Base-by-base conservation (phyloP, 2,888 invertebrate species). In the Sepioteuthis lessoniana region DNA sequence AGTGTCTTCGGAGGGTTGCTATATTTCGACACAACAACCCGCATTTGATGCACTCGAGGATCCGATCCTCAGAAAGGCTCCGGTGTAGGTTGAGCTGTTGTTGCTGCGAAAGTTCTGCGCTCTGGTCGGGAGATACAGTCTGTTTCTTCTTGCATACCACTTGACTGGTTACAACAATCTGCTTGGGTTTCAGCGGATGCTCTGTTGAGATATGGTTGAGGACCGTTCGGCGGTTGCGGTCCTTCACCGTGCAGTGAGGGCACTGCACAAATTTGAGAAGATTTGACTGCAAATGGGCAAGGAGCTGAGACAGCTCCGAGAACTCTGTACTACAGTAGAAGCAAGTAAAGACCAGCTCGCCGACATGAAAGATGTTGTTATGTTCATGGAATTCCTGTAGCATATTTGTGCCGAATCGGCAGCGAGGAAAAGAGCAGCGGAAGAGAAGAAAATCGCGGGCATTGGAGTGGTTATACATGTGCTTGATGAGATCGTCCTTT, bases 101-200 rank as follows among this genome's bases (percentile, higher is more conserved):
- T 28, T 60, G 37, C 21, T 91, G 46, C 8, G 46, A 91, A 31
- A 37, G 19, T 50, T 47, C 50, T 38, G n/a, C 31, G 8, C 28
- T 50, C 35, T 37, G 47, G 37, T 93, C 60, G 4, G 91, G 91
- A 46, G 60, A 50, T 46, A n/a, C 21, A 8, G 93, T 50, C 37
- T 93, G 93, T 50, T 93, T 95, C 90, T 96, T 96, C 46, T 95
- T 95, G 93, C 96, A 96, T 5, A 96, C 95, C 37, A 96, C 95
- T 94, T 96, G 96, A 94, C 96, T 95, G 46, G 96, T 96, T 16
- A 96, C 96, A 42, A 95, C 95, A 16, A 96, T 95, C 94, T 96
- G 95, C 93, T 96, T 95, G 25, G 96, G 95, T 94, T 96, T 96
- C n/a, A 96, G 96, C 25, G 96, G 96, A 94, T 96, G 96, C n/a